A percentile compares a stretch with the other conserved stretches of the same genome.
phyloP scores from a whole-genome alignment of 2,113 vertebrate species.

The Heloderma charlesbogerti region DNA sequence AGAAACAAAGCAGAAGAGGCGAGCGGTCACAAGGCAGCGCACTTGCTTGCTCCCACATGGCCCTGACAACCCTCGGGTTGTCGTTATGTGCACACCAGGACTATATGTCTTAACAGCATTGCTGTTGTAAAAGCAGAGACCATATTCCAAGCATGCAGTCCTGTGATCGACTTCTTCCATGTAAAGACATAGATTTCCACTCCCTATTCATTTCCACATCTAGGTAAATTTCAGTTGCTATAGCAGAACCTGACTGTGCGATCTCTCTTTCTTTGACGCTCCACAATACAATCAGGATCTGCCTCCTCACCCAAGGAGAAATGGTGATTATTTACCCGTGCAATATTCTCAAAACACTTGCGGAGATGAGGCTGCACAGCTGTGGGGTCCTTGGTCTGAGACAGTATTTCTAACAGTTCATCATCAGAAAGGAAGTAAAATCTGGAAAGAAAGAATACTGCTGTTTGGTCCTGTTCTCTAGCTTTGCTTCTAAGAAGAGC shows the following conservation, averaged over 20 bases:
- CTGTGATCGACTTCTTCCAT: background rate
- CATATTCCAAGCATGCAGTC: background rate
- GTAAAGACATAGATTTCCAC: background rate
- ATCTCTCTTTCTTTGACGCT: background rate
- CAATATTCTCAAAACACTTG: slow-evolving; percentile 95
- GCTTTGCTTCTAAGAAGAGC: background rate
- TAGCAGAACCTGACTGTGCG: background rate
- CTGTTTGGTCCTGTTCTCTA: slow-evolving; percentile 1
- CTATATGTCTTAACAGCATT: background rate
- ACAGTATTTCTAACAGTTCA: slow-evolving; percentile 92
- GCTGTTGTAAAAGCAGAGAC: background rate
- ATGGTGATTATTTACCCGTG: slow-evolving; percentile 73
- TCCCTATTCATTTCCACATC: background rate
- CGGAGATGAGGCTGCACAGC: slow-evolving; percentile 91
- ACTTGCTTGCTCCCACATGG: background rate
- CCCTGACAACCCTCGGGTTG: too few relatives aligned
- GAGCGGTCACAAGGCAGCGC: too few relatives aligned
- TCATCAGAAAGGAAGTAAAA: slow-evolving; percentile 96
- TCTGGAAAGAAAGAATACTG: slow-evolving; percentile 72
- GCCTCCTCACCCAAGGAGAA: background rate
- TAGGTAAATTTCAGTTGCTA: background rate
- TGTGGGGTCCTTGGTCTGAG: slow-evolving; percentile 91
- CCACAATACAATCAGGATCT: background rate
- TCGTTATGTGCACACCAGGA: too few relatives aligned
- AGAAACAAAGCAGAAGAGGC: too few relatives aligned